phyloP scores from a whole-genome alignment of 2,888 invertebrate species.

The Orthosia cruda region DNA sequence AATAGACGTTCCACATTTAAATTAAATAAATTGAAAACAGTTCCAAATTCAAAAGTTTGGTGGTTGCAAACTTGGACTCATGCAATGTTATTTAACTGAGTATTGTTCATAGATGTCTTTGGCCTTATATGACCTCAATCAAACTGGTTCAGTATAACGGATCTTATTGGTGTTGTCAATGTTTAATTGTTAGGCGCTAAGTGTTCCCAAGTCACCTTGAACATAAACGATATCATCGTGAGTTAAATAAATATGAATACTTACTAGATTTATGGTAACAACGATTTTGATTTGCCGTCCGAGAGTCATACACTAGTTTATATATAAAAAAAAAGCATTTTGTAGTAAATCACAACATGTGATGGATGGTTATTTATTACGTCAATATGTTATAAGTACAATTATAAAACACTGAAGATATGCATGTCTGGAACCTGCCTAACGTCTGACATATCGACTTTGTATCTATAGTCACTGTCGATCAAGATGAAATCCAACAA shows the following conservation, averaged over 20 bases:
- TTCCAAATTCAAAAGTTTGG: neutral
- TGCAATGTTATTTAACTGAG: neutral
- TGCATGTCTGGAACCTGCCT: neutral
- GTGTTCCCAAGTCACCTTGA: conserved; percentile 16
- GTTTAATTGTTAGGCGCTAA: conserved; percentile 17
- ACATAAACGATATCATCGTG: conserved; percentile 4
- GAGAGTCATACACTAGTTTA: conserved; percentile 6
- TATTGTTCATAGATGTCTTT: neutral
- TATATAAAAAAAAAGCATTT: no score
- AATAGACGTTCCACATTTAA: neutral
- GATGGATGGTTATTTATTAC: no score
- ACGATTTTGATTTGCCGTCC: neutral
- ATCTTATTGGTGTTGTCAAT: neutral
- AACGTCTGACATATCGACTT: neutral
- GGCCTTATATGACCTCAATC: conserved; percentile 41
- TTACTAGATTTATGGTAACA: neutral
- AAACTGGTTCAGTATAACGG: conserved; percentile 54
- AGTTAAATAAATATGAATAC: neutral
- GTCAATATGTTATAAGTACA: neutral
- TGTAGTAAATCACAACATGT: neutral
- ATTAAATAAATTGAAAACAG: neutral
- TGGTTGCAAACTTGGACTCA: neutral
- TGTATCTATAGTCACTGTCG: neutral
- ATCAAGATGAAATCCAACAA: neutral
- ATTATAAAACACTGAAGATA: neutral